A percentile compares a stretch with the other conserved stretches of the same genome.
These are phyloP conservation scores for Heliconius sara DNA, from an alignment of 2,888 invertebrate genomes.

Conservation along the genomic window DNA sequence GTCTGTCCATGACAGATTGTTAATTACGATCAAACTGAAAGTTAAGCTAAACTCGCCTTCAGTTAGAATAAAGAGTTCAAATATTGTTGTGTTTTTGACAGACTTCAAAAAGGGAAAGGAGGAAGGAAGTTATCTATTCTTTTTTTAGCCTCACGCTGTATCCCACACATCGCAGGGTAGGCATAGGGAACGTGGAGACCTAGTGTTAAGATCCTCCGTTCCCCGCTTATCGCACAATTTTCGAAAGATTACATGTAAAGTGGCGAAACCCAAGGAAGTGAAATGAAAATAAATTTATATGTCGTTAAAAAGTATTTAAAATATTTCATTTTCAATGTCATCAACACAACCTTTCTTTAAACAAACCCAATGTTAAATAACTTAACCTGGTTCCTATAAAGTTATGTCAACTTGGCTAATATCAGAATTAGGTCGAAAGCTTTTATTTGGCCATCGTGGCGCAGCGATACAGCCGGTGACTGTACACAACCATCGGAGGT, in stretches of 20 bases:
- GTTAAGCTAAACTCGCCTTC: background rate
- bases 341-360: background rate
- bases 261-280: background rate
- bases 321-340: background rate
- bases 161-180: background rate
- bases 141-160: background rate
- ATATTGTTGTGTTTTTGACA: background rate
- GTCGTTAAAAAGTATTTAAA: background rate
- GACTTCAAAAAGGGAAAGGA: too few relatives aligned
- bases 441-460: background rate
- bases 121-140: too few relatives aligned
- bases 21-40: constrained; percentile 49
- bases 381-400: constrained; percentile 17
- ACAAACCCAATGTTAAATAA: constrained; percentile 2
- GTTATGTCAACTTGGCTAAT: constrained; percentile 16
- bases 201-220: background rate
- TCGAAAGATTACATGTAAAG: background rate
- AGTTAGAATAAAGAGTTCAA: background rate
- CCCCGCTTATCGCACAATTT: background rate
- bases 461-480: background rate
- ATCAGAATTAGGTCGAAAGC: constrained; percentile 12
- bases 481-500: background rate
- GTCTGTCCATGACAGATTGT: constrained; percentile 52
- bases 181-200: background rate
- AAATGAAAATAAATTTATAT: too few relatives aligned